Percentiles rank a stretch among this genome's conserved stretches.
phyloP scores from a whole-genome alignment of 53 echinoderm and acorn worm genomes.

The Echinometra lucunter region DNA sequence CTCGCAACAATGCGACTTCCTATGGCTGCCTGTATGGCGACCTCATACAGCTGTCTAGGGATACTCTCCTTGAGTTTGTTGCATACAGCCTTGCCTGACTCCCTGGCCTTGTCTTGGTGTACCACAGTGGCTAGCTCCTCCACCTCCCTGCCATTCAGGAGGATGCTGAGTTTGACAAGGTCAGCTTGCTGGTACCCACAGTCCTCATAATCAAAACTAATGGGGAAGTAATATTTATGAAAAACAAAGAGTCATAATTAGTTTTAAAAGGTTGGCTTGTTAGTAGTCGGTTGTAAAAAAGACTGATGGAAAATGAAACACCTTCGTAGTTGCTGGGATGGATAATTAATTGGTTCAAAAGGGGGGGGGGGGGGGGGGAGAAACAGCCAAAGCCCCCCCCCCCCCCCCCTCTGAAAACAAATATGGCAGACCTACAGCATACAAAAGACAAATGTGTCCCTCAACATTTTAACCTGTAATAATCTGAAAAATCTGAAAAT shows the following conservation, averaged over 20 bases:
- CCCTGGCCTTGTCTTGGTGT: conserved; percentile 83
- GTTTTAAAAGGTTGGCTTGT: no score
- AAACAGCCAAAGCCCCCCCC: no score
- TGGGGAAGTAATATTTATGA: no score
- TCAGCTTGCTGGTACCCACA: conserved; percentile 89
- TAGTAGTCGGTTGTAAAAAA: no score
- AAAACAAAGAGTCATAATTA: no score
- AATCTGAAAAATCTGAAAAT: no score
- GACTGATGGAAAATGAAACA: no score
- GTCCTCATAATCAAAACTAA: conserved; percentile 98
- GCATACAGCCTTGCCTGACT: conserved; percentile 86
- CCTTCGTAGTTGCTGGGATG: no score
- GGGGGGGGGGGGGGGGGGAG: background rate
- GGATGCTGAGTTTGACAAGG: conserved; percentile 90
- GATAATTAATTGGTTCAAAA: background rate
- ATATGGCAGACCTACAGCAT: no score
- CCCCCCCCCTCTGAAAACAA: no score
- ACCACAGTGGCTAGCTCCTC: conserved; percentile 90
- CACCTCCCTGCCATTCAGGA: conserved; percentile 87
- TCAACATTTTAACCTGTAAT: no score
- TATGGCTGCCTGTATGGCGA: conserved; percentile 94
- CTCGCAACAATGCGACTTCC: conserved; percentile 87
- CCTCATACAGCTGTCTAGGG: conserved; percentile 95
- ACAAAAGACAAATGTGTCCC: no score
- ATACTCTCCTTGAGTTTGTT: conserved; percentile 84